Evolutionary conservation across 2,888 invertebrate genomes (phyloP).

Genomic region (Tachina grossa): DNA sequence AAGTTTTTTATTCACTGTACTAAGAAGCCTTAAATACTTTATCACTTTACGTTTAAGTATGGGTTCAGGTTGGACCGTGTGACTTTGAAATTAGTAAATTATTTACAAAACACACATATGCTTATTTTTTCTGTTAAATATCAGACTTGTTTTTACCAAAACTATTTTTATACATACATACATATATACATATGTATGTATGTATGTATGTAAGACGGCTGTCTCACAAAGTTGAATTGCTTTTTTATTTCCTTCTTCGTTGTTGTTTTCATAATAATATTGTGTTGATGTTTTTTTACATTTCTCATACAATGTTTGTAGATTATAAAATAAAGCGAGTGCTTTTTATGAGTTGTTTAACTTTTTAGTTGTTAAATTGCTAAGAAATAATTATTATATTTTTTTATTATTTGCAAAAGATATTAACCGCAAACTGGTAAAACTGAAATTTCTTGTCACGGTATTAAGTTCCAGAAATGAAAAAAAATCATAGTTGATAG

Average conservation of each 20-base stretch:
- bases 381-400: background rate
- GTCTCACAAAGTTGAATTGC: background rate
- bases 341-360: constrained; percentile 3
- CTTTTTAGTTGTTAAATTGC: background rate
- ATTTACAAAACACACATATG: too few relatives aligned
- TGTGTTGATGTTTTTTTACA: background rate
- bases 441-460: background rate
- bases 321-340: background rate
- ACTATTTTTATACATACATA: too few relatives aligned
- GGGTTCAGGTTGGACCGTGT: too few relatives aligned
- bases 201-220: too few relatives aligned
- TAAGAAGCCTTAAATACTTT: too few relatives aligned
- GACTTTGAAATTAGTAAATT: too few relatives aligned
- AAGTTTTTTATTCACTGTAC: too few relatives aligned
- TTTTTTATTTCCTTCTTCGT: background rate
- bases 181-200: too few relatives aligned
- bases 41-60: too few relatives aligned
- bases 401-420: constrained; percentile 10
- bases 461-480: background rate
- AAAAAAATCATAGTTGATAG: too few relatives aligned
- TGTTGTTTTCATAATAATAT: background rate
- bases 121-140: too few relatives aligned
- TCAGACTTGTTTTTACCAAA: too few relatives aligned
- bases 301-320: background rate
- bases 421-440: constrained; percentile 15